Evolutionary conservation across 2,888 invertebrate species (phyloP).

Genomic region (Lasioglossum leucozonium): DNA sequence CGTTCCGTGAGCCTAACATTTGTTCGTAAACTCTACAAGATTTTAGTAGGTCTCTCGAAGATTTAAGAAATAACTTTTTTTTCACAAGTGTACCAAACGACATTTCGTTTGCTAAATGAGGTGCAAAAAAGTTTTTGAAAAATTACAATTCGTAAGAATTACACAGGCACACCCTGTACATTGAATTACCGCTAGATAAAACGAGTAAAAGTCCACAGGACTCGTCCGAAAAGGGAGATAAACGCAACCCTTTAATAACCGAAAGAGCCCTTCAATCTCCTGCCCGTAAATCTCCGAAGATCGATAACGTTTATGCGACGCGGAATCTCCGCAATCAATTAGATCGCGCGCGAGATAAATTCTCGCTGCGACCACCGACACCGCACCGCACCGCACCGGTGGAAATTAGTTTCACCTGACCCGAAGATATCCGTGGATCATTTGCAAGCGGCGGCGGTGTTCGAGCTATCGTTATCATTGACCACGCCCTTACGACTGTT

Average conservation of each 20-base stretch:
- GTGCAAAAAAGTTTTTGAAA: too few species aligned
- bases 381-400: too few species aligned
- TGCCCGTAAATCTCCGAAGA: background rate
- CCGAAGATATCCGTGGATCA: background rate
- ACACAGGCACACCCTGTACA: too few species aligned
- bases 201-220: background rate
- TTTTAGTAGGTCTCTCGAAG: background rate
- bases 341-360: background rate
- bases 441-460: slow-evolving; percentile 31
- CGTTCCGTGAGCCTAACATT: background rate
- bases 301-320: background rate
- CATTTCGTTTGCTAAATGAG: too few species aligned
- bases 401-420: slow-evolving; percentile 18
- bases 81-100: too few species aligned
- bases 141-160: too few species aligned
- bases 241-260: background rate
- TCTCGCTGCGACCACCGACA: background rate
- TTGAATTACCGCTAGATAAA: too few species aligned
- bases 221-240: background rate
- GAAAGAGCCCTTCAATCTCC: background rate
- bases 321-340: background rate
- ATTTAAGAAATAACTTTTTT: too few species aligned
- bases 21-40: background rate
- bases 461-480: slow-evolving; percentile 56
- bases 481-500: slow-evolving; percentile 58